Base-by-base conservation (phyloP, 2,888 invertebrate genomes). In the Scelioninae gen. 1 region DNA sequence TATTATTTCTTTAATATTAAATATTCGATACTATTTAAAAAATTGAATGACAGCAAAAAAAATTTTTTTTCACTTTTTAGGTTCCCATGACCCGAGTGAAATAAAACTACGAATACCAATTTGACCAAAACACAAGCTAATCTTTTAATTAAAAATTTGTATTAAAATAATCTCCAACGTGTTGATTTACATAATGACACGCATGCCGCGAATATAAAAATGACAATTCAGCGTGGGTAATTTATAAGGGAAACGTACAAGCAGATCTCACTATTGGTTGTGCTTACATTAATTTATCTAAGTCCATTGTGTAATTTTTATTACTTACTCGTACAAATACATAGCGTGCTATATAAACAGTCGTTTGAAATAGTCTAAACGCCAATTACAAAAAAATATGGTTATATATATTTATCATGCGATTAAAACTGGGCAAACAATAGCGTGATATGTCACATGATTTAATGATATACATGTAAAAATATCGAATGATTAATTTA, bases 121-220 rank as follows among this genome's bases (percentile, higher is more conserved):
- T 29, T 13, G 13, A 43, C 9, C 38, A 65, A 16, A 16, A 43
- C 23, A 23, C 10, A 63, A 56, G 10, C 8, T 9, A 10, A 31
- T n/a, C 15, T 15, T 15, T 13, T 65, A 49, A 65, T 65, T 65
- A 38, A 34, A 34, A 49, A 53, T 53, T 51, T 40, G 40, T 66
- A 66, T 66, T 40, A 53, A 66, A 66, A 53, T 51, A 51, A 40
- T 55, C 45, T 31, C 13, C 15, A 68, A 55, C 55, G 15, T 31
- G 40, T 68, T 15, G n/a, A 68, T 68, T 68, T 43, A 32, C 68
- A 68, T 68, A 66, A 53, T 66, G 53, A 32, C 16, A 55, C 29
- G 38, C 63, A 16, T 10, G 47, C 16, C 15, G 32, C 53, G 65
- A 49, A 49, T 49, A 38, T 43, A 13, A 40, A 62, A 32, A 29